Percentiles rank a stretch among this genome's conserved stretches.
Evolutionary conservation across 2,888 invertebrate species (phyloP).

Genomic region (Nemapogon koenigi): DNA sequence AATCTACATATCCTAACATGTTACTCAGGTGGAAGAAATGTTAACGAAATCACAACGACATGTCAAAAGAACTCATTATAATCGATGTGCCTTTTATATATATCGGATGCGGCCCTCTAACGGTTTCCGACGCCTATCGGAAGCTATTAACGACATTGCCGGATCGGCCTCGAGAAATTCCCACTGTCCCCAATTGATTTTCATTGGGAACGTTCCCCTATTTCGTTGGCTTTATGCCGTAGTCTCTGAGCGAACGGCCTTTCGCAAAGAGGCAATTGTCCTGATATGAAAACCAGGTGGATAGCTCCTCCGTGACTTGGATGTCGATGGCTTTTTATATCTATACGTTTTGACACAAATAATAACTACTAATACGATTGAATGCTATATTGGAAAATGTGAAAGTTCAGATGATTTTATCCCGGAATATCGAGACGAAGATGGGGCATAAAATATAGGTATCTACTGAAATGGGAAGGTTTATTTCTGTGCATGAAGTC

Average conservation of each 20-base stretch:
- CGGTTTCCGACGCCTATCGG: conserved; percentile 31
- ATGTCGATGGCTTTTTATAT: conserved; percentile 56
- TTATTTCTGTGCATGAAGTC: no score
- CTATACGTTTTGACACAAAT: conserved; percentile 36
- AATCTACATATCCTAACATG: no score
- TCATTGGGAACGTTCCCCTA: conserved; percentile 54
- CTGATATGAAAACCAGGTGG: conserved; percentile 62
- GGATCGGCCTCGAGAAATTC: conserved; percentile 12
- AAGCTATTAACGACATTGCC: conserved; percentile 34
- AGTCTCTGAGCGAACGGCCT: not conserved
- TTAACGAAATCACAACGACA: not conserved
- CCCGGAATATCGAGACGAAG: no score
- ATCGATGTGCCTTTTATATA: conserved; percentile 6
- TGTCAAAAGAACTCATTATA: conserved; percentile 8
- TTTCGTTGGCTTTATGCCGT: conserved; percentile 30
- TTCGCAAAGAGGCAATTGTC: conserved; percentile 28
- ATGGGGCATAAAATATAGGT: no score
- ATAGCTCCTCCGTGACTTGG: conserved; percentile 46
- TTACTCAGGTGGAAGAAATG: not conserved
- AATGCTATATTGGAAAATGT: no score
- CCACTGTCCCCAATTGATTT: conserved; percentile 53
- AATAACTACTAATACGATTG: no score
- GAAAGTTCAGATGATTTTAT: no score
- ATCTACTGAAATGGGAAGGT: no score
- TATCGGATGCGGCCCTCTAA: conserved; percentile 21